Conservation (phyloP, 2,888 invertebrate species). For the Netelia virgata region DNA sequence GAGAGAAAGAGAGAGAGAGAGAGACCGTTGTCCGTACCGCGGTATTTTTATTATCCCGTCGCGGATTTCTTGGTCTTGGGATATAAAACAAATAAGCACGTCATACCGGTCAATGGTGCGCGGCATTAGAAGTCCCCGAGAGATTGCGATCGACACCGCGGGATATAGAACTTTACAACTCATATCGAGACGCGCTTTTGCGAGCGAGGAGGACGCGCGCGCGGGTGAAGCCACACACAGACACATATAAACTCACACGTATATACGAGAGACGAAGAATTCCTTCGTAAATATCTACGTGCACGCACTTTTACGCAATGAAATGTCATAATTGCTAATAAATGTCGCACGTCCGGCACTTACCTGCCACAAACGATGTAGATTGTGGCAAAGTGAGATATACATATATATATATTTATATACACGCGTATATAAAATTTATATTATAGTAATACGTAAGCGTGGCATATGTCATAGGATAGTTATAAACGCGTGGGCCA, state of each 20-base stretch:
- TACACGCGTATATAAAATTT: slow-evolving; percentile 19
- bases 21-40: slow-evolving; percentile 43
- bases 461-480: slow-evolving; percentile 5
- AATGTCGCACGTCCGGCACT: slow-evolving; percentile 66
- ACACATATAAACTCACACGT: slow-evolving; percentile 1
- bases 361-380: slow-evolving; percentile 53
- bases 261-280: slow-evolving; percentile 41
- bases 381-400: slow-evolving; percentile 46
- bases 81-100: slow-evolving; percentile 36
- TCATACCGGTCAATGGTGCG: slow-evolving; percentile 40
- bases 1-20: slow-evolving; percentile 31
- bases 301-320: slow-evolving; percentile 65
- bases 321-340: slow-evolving; percentile 69
- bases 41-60: slow-evolving; percentile 67
- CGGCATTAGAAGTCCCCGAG: slow-evolving; percentile 25
- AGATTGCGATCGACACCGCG: slow-evolving; percentile 42
- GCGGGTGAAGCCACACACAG: slow-evolving; percentile 20
- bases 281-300: slow-evolving; percentile 58
- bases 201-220: background rate
- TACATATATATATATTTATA: background rate
- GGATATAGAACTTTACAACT: slow-evolving; percentile 30
- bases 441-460: background rate
- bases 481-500: slow-evolving; percentile 18
- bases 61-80: slow-evolving; percentile 54
- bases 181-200: slow-evolving; percentile 29